Evolutionary conservation across 2,113 vertebrate genomes (phyloP), one percentile per base, ranked within the genome.

Genomic region (Halcyon senegalensis): DNA sequence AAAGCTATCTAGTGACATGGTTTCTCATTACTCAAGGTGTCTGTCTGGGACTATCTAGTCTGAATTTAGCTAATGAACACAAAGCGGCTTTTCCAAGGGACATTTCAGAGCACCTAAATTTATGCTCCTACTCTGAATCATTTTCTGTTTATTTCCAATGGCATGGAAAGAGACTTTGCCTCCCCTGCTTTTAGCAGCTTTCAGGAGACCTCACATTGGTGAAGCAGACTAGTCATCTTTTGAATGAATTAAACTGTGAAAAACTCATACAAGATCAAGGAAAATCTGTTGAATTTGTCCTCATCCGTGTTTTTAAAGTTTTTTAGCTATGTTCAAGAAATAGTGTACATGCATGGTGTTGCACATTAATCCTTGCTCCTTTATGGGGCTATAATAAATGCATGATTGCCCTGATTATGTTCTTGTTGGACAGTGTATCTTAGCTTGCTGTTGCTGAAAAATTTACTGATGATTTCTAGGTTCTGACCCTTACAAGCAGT

Each of bases 401-500:
- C 5, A 24, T 2, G 1, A 8, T 24, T 82, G 28, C 28, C 39
- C 39, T 82, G 25, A 46, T 59, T 33, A 4, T 2, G 2, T 58
- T 75, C 37, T n/a, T 75, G 31, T 51, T 66, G 63, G 66, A 70
- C 51, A 37, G 3, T 18, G 7, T 66, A 27, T 21, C 11, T 28
- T 84, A 24, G 9, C 20, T 89, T 69, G n/a, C n/a, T 31, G 74
- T 24, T 62, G 20, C 13, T 78, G 62, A 66, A 5, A 62, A 43
- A 43, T 72, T 28, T 73, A 18, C 25, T 59, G 19, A 37, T 90
- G 6, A 21, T 37, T 51, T 64, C 35, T 81, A 96, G 96, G 94
- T 97, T 80, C 91, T 98, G 93, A 97, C 94, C 33, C 73, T 98
- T 81, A 94, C 87, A 91, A 97, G 92, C 68, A 98, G 93, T 14